A percentile compares a stretch with the other conserved stretches of the same genome.
Conservation (phyloP, 1,140 invertebrate species). For the Zaprionus africanus region DNA sequence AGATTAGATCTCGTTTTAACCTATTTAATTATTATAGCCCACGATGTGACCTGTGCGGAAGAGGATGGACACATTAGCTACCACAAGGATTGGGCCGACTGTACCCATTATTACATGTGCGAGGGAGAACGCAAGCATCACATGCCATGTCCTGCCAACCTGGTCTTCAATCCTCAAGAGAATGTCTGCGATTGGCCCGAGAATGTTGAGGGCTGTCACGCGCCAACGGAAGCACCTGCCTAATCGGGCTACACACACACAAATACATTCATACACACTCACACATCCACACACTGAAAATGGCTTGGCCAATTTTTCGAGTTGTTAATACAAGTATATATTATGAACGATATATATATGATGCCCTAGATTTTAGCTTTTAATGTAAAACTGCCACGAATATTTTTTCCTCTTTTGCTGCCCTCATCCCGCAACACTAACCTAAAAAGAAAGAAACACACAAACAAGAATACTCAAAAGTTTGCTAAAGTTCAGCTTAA, state of each 20-base stretch:
- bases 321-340: conserved; percentile 65
- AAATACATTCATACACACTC: neutral
- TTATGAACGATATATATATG: conserved; percentile 32
- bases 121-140: conserved; percentile 97
- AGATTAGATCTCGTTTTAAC: neutral
- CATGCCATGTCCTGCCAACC: conserved; percentile 97
- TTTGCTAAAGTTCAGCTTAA: conserved; percentile 70
- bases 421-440: conserved; percentile 48
- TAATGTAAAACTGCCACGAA: conserved; percentile 65
- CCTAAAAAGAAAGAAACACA: conserved; percentile 28
- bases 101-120: conserved; percentile 97
- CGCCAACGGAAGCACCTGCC: conserved; percentile 91
- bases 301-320: conserved; percentile 21
- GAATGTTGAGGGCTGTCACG: conserved; percentile 94
- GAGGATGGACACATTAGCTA: conserved; percentile 97
- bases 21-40: conserved; percentile 87
- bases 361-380: conserved; percentile 67
- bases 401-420: conserved; percentile 49
- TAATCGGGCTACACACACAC: conserved; percentile 37
- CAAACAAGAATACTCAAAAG: conserved; percentile 58
- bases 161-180: conserved; percentile 96
- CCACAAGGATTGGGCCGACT: conserved; percentile 95
- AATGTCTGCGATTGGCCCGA: conserved; percentile 98
- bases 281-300: neutral
- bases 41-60: conserved; percentile 95